phyloP scores from a whole-genome alignment of 2,888 invertebrate genomes.

The Hofmannophila pseudospretella region DNA sequence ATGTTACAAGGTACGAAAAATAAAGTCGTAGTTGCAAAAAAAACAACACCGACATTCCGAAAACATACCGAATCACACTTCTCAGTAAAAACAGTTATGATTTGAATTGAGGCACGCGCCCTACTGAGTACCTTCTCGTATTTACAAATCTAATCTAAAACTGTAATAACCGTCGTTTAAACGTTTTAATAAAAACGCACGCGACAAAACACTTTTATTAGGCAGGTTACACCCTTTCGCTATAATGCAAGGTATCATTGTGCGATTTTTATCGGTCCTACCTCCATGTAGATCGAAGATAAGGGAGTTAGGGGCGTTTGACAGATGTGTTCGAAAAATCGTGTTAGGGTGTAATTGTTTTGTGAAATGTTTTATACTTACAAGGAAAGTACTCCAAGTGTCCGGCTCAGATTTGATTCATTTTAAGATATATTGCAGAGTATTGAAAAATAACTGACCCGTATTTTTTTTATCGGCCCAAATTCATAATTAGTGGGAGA shows the following conservation, averaged over 20 bases:
- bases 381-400: no score
- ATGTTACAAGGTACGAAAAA: no score
- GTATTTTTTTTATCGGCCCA: no score
- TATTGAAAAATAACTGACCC: no score
- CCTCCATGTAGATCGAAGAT: slow-evolving; percentile 20
- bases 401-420: no score
- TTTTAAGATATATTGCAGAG: no score
- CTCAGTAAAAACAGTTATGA: not conserved
- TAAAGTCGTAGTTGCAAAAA: no score
- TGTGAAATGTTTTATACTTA: no score
- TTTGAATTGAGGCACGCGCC: slow-evolving; percentile 3
- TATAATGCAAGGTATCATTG: slow-evolving; percentile 4
- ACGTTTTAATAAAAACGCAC: slow-evolving; percentile 9
- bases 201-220: slow-evolving; percentile 9
- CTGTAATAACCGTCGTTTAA: slow-evolving; percentile 11
- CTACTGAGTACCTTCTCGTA: not conserved
- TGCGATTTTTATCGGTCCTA: slow-evolving; percentile 8
- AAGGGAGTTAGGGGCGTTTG: slow-evolving; percentile 19
- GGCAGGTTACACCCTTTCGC: slow-evolving; percentile 9
- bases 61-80: not conserved
- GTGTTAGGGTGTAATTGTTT: slow-evolving; percentile 13
- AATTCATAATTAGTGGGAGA: no score
- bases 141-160: slow-evolving; percentile 7
- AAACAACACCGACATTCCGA: no score
- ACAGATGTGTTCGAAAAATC: slow-evolving; percentile 23